phyloP scores from a whole-genome alignment of 2,888 invertebrate species.

The Polyploca ridens region DNA sequence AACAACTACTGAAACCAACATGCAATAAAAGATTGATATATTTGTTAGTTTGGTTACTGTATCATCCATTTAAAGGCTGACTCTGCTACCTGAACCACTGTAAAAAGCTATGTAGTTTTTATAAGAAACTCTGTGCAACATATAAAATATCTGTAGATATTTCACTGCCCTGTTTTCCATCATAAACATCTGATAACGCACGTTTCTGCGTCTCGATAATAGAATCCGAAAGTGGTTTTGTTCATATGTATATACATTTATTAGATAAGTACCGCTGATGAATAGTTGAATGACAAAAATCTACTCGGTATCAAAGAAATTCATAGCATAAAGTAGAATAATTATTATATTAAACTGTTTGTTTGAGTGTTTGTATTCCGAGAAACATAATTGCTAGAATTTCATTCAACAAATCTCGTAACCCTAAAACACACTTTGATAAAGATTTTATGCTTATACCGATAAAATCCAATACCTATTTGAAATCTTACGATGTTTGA shows the following conservation, averaged over 20 bases:
- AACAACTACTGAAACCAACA: too few relatives aligned
- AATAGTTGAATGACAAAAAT: background rate
- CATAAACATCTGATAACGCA: conserved; percentile 11
- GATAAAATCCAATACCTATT: conserved; percentile 41
- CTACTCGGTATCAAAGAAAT: background rate
- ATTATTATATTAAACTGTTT: too few relatives aligned
- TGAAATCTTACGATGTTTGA: background rate
- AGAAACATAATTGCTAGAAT: background rate
- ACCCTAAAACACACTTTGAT: conserved; percentile 65
- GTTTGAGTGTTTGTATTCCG: background rate
- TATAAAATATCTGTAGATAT: background rate
- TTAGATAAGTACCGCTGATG: background rate
- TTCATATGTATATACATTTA: background rate
- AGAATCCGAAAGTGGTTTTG: background rate
- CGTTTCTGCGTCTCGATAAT: background rate
- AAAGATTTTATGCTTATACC: conserved; percentile 50
- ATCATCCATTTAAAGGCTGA: too few relatives aligned
- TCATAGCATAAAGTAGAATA: background rate
- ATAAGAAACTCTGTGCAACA: background rate
- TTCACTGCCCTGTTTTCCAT: background rate
- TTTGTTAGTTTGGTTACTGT: too few relatives aligned
- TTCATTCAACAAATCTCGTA: conserved; percentile 30
- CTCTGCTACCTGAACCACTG: too few relatives aligned
- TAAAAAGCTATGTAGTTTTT: too few relatives aligned
- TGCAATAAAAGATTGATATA: too few relatives aligned